A percentile compares a stretch with the other conserved stretches of the same genome.
Evolutionary conservation across 2,888 invertebrate genomes (phyloP).

Genomic region (Tenthredo scrophulariae): DNA sequence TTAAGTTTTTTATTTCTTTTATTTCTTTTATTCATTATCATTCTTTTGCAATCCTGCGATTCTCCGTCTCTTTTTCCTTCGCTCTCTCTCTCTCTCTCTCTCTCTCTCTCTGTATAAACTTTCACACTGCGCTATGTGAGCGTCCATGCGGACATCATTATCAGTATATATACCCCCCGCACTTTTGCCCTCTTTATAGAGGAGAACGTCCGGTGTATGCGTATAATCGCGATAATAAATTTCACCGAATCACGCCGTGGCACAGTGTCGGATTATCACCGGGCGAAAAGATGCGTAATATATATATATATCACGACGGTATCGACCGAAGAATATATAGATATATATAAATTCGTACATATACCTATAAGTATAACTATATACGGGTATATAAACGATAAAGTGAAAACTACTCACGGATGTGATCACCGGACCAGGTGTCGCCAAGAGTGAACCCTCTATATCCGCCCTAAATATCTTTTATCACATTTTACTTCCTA

Average conservation of each 20-base stretch:
- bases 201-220: constrained; percentile 2
- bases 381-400: constrained; percentile 3
- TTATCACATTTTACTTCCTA: constrained; percentile 32
- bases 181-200: neutral
- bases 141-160: constrained; percentile 13
- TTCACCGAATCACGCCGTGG: constrained; percentile 36
- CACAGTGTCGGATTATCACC: neutral
- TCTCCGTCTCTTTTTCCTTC: neutral
- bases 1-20: neutral
- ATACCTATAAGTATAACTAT: neutral
- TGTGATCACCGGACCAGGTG: constrained; percentile 16
- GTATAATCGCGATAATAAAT: constrained; percentile 19
- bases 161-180: constrained; percentile 1
- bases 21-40: neutral
- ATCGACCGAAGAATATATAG: neutral
- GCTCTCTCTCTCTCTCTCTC: neutral
- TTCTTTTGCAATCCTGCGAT: neutral
- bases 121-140: neutral
- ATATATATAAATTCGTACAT: neutral
- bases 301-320: neutral
- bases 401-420: constrained; percentile 9
- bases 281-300: constrained; percentile 37
- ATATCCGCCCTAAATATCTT: constrained; percentile 28
- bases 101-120: neutral
- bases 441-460: constrained; percentile 6